phyloP scores from a whole-genome alignment of 2,113 vertebrate species.

The Ramphastos sulfuratus region DNA sequence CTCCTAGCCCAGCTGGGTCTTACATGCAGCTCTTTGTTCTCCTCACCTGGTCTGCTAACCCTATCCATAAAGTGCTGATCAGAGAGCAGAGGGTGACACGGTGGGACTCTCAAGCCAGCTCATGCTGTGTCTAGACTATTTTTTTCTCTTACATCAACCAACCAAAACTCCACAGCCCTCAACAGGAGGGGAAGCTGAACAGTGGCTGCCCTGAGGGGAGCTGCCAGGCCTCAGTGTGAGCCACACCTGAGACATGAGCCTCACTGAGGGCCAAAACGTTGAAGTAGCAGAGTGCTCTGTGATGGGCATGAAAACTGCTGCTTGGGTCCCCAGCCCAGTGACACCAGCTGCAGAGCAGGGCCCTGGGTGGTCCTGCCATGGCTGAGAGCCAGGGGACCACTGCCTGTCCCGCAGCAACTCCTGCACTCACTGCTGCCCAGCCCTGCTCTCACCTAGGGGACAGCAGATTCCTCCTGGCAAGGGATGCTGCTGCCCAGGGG shows the following conservation, averaged over 20 bases:
- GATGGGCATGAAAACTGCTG: not conserved
- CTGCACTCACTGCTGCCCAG: not conserved
- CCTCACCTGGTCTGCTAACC: not conserved
- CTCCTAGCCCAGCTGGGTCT: not conserved
- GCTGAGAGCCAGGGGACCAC: not conserved
- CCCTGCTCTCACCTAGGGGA: not conserved
- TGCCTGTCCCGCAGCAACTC: not conserved
- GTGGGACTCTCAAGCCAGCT: not conserved
- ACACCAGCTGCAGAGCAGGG: not conserved
- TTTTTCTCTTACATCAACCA: not conserved
- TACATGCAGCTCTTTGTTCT: not conserved
- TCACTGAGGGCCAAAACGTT: not conserved
- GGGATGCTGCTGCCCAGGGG: not conserved
- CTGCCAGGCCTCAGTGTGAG: not conserved
- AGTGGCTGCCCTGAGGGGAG: not conserved
- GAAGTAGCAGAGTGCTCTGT: not conserved
- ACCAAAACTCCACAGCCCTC: not conserved
- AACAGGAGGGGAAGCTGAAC: not conserved
- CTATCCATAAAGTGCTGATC: not conserved
- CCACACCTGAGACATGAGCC: not conserved
- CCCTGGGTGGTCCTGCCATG: not conserved
- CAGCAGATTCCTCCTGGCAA: not conserved
- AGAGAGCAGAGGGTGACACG: not conserved
- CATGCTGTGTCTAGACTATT: not conserved
- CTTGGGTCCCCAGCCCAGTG: not conserved